Percentiles rank a stretch among this genome's conserved stretches.
phyloP scores from a whole-genome alignment of 2,888 invertebrate species.

The Alsophila aescularia region DNA sequence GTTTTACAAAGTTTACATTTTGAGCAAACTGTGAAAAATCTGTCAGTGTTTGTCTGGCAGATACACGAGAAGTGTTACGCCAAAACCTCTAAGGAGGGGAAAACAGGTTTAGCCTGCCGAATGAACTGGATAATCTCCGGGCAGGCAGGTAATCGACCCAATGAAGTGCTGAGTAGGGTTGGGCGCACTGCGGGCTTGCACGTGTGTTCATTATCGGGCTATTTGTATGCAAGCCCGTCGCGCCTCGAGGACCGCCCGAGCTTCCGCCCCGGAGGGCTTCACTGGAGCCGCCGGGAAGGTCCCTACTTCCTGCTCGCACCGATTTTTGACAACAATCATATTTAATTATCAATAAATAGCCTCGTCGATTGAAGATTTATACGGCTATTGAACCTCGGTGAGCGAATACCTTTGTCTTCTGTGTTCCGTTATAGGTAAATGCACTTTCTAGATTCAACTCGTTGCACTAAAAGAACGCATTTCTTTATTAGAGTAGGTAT shows the following conservation, averaged over 20 bases:
- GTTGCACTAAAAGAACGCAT: too few species aligned
- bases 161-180: constrained; percentile 8
- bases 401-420: background rate
- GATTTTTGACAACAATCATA: constrained; percentile 75
- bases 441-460: background rate
- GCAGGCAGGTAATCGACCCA: constrained; percentile 56
- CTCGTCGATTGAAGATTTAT: constrained; percentile 50
- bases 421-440: constrained; percentile 4
- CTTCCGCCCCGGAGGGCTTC: constrained; percentile 75
- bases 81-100: too few species aligned
- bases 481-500: too few species aligned
- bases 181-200: constrained; percentile 53
- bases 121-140: constrained; percentile 29
- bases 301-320: constrained; percentile 74
- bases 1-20: constrained; percentile 7
- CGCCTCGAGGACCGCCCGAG: constrained; percentile 50
- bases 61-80: too few species aligned
- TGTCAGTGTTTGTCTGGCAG: constrained; percentile 16
- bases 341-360: constrained; percentile 58
- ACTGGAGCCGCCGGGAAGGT: constrained; percentile 74
- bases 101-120: background rate
- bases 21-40: constrained; percentile 14
- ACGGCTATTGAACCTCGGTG: constrained; percentile 47
- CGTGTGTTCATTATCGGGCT: constrained; percentile 76
- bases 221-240: constrained; percentile 79